Base-by-base conservation (phyloP, 2,113 vertebrate species). In the Zosterops borbonicus region DNA sequence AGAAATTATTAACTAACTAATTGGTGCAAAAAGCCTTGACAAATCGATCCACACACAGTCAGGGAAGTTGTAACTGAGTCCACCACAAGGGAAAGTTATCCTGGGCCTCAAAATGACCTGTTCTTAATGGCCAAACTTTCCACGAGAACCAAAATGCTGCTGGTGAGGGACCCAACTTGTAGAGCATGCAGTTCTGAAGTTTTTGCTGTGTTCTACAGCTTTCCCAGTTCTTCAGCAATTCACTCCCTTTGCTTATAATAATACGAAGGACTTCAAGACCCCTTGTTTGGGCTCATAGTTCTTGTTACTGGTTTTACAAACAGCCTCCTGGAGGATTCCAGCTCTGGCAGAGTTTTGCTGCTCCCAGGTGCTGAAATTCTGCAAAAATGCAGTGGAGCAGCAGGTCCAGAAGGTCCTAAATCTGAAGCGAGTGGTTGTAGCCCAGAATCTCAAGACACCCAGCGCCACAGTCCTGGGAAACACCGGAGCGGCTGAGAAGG, bases 1-100 rank as follows among this genome's bases (percentile, higher is more conserved):
- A 50, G 23, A 80, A 87, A 73, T 81, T 24, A 18, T 79, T 89
- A 96, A 82, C 44, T 65, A 94, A 79, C 33, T 78, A 89, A 85
- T 71, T 62, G 56, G 37, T 62, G 19, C 24, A 81, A 85, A 52
- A 77, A 68, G 44, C n/a, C 17, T 28, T 19, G 69, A 69, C 41
- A 68, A 83, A 96, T 87, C 1, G 2, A 60, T 92, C 71, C 87
- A 65, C 33, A 39, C 39, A 42, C 76, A 78, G 59, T 56, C 49
- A 70, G 16, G 5, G 49, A 9, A 76, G 46, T 55, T 9, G 5
- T 75, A 77, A 63, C 14, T 71, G 55, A 65, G 18, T 59, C 27
- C 7, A 37, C 12, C 41, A 55, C 3, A 11, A 6, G 12, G 27
- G n/a, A 42, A 74, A 68, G 12, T 42, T 59, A 55, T 33, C 52